These are phyloP conservation scores for Drosophila lacteicornis DNA, from an alignment of 1,140 invertebrate genomes.

Conservation along the genomic window DNA sequence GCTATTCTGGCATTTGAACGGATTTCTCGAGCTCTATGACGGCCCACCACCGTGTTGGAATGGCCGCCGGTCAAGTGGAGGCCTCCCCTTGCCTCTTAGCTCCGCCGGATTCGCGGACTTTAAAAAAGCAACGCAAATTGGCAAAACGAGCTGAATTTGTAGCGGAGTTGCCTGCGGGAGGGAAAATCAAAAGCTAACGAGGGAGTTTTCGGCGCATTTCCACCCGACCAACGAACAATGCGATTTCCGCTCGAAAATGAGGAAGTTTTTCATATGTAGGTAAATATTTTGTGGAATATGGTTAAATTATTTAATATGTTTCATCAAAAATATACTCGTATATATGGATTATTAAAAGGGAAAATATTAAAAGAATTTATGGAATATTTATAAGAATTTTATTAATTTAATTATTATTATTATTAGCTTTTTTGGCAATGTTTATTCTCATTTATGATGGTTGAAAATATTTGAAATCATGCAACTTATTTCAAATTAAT, in stretches of 20 bases:
- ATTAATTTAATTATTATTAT: no score
- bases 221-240: background rate
- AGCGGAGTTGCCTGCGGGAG: slow-evolving; percentile 17
- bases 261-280: background rate
- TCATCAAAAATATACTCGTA: background rate
- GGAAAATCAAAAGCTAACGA: slow-evolving; percentile 41
- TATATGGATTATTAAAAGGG: no score
- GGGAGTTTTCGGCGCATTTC: slow-evolving; percentile 9
- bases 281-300: background rate
- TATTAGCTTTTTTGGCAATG: no score
- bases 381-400: no score
- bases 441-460: no score
- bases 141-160: slow-evolving; percentile 30
- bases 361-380: no score
- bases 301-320: background rate
- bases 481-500: background rate
- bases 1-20: slow-evolving; percentile 49
- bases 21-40: slow-evolving; percentile 29
- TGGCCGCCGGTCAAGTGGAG: slow-evolving; percentile 31
- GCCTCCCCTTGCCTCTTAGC: background rate
- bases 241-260: slow-evolving; percentile 7
- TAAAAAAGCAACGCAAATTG: slow-evolving; percentile 50
- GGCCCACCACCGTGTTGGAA: slow-evolving; percentile 19
- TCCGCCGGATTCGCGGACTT: background rate
- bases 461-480: background rate